Evolutionary conservation across 64 coral and sea anemone genomes (phyloP), one percentile per base, ranked within the genome.

Genomic region (Pachyseris speciosa): DNA sequence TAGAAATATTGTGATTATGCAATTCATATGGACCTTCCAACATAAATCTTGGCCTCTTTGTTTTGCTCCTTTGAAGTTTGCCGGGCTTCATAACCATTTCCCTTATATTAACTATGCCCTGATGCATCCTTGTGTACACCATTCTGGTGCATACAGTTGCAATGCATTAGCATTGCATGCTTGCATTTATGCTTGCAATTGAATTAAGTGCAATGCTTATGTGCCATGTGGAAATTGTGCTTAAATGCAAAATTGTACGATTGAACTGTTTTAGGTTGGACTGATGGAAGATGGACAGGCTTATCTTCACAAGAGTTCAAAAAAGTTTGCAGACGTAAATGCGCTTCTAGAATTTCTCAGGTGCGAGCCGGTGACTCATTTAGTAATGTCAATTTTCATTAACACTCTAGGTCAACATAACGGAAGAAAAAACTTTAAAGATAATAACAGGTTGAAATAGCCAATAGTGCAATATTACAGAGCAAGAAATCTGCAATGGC

Each of bases 281-380:
- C 63, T 50, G 25, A 37, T 51, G 45, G 89, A 84, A 58, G 24
- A 84, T 25, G 69, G 80, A 48, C 36, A 84, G 22, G 51, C 16
- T 2, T 84, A 44, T 39, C 75, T 92, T 33, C 16, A 42, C 32
- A 92, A 83, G 37, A 84, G 89, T 75, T 38, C 36, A 22, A 92
- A 60, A 64, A 84, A 41, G 53, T 92, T 92, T 75, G 45, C 89
- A 72, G 28, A 69, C 19, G 43, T 92, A 31, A 39, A 36, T 38
- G 20, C 39, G 36, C 80, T 92, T n/a, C 63, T 92, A 55, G 65
- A 61, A 61, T 74, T 63, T 64, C 80, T 92, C 11, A 84, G 89
- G 88, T 91, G 33, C 4, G 19, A 36, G 2, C 20, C 26, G 25
- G 6, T 60, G 25, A 31, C 24, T 6, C 19, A 27, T 77, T 22